phyloP scores from a whole-genome alignment of 2,113 vertebrate genomes.

The Centropristis striata region DNA sequence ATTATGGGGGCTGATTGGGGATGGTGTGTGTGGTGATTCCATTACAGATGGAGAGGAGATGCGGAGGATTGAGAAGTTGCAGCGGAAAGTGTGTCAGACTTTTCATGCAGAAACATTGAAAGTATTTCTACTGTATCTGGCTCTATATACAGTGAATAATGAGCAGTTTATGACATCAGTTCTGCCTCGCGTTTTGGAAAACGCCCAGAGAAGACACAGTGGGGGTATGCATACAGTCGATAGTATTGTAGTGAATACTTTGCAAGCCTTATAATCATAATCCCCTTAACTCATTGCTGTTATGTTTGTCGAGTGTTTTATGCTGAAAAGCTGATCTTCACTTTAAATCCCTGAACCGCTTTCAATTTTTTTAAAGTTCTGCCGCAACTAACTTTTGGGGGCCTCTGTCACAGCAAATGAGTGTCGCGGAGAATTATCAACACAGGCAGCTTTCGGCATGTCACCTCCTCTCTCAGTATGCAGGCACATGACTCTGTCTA shows the following conservation, averaged over 20 bases:
- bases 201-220: constrained; percentile 54
- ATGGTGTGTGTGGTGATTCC: constrained; percentile 63
- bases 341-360: constrained; percentile 52
- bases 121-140: constrained; percentile 41
- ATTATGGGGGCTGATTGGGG: constrained; percentile 73
- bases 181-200: constrained; percentile 46
- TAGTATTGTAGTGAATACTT: constrained; percentile 64
- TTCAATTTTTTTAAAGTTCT: constrained; percentile 41
- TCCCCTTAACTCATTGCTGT: constrained; percentile 68
- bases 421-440: constrained; percentile 63
- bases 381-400: constrained; percentile 57
- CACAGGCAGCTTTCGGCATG: constrained; percentile 62
- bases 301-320: constrained; percentile 60
- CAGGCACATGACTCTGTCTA: constrained; percentile 77
- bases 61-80: constrained; percentile 55
- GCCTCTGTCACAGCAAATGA: constrained; percentile 62
- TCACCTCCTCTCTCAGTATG: constrained; percentile 77
- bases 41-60: constrained; percentile 75
- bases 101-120: constrained; percentile 62
- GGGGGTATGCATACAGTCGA: constrained; percentile 56
- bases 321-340: constrained; percentile 64
- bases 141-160: constrained; percentile 55
- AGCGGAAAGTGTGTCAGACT: constrained; percentile 58
- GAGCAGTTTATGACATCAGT: constrained; percentile 64
- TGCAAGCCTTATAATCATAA: constrained; percentile 68